phyloP scores from a whole-genome alignment of 2,113 vertebrate species.

The Tachysurus fulvidraco region DNA sequence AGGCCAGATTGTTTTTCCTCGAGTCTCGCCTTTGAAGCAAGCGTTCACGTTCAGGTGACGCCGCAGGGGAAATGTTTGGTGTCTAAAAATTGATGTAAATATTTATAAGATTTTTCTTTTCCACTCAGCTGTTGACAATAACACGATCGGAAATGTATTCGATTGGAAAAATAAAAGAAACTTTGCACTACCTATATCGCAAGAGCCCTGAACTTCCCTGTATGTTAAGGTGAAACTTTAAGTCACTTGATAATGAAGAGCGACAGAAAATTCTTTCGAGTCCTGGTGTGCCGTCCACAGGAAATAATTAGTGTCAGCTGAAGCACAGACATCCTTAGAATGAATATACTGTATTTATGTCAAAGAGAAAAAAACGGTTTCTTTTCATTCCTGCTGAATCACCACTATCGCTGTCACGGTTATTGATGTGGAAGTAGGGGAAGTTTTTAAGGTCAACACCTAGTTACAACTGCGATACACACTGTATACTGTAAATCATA shows the following conservation, averaged over 20 bases:
- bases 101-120: background rate
- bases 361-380: background rate
- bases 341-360: background rate
- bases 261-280: background rate
- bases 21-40: background rate
- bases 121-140: background rate
- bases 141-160: background rate
- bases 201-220: background rate
- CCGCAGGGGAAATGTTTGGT: too few relatives aligned
- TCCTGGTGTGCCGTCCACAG: background rate
- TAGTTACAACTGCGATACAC: background rate
- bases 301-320: background rate
- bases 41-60: background rate
- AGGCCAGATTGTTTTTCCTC: background rate
- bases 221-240: background rate
- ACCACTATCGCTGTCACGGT: background rate
- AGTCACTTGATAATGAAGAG: background rate
- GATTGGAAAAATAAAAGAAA: background rate
- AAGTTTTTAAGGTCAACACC: background rate
- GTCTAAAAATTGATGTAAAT: background rate
- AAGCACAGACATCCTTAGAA: background rate
- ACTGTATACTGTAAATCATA: too few relatives aligned
- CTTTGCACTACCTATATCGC: background rate
- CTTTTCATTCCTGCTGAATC: background rate
- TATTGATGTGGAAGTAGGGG: background rate